Percentiles rank a stretch among this genome's conserved stretches.
Conservation (phyloP, 2,888 invertebrate species). For the Agelastica alni region DNA sequence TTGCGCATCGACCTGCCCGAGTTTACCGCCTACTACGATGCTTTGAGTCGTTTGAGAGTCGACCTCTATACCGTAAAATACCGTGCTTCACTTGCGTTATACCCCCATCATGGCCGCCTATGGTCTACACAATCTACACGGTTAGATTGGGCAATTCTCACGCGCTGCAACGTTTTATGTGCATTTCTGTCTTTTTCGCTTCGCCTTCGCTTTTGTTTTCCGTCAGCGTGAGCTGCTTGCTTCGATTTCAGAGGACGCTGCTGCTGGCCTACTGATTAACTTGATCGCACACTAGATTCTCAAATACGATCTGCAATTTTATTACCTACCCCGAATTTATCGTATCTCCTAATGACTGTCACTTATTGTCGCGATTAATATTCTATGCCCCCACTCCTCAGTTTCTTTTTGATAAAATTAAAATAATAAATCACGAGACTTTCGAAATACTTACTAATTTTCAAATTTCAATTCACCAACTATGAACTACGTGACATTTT, state of each 20-base stretch:
- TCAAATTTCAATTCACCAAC: no score
- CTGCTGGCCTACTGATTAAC: neutral
- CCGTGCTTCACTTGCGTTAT: conserved; percentile 19
- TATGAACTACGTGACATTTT: no score
- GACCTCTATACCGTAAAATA: conserved; percentile 20
- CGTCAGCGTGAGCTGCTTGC: neutral
- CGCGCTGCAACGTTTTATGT: neutral
- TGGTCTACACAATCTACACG: neutral
- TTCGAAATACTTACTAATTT: no score
- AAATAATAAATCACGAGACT: no score
- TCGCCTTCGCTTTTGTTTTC: neutral
- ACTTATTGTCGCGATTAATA: no score
- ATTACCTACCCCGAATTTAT: no score
- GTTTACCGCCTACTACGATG: conserved; percentile 55
- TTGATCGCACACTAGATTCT: no score
- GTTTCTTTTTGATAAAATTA: no score
- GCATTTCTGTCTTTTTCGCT: conserved; percentile 2
- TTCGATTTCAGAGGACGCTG: neutral
- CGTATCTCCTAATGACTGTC: no score
- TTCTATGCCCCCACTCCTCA: no score
- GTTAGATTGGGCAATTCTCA: conserved; percentile 8
- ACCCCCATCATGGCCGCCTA: conserved; percentile 24
- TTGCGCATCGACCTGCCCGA: conserved; percentile 54
- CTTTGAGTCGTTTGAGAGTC: conserved; percentile 16
- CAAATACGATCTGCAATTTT: no score